A percentile compares a stretch with the other conserved stretches of the same genome.
These are phyloP conservation scores for Sternotherus odoratus DNA, from an alignment of 2,797 vertebrate species.

Conservation along the genomic window DNA sequence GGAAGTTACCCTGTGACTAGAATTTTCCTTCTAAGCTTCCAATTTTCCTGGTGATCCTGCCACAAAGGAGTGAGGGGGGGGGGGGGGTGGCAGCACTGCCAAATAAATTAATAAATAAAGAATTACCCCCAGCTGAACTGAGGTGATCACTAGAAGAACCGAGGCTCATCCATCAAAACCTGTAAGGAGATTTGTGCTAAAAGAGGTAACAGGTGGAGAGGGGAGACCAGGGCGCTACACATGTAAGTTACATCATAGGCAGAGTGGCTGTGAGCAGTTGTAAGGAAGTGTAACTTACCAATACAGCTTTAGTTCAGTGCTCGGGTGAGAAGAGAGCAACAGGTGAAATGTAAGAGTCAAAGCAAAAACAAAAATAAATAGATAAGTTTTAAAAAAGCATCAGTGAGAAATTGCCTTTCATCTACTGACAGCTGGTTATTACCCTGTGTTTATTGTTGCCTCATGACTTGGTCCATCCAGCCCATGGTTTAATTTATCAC, in stretches of 20 bases:
- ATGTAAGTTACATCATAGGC: accelerated
- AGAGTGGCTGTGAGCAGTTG: neutral
- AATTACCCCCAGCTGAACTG: no score
- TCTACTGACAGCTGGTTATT: neutral
- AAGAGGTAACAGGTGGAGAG: no score
- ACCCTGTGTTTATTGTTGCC: neutral
- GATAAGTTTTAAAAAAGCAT: neutral
- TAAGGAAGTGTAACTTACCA: accelerated
- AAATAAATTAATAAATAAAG: no score
- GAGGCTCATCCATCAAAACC: no score
- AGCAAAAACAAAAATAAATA: neutral
- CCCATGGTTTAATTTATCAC: neutral
- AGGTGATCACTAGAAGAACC: no score
- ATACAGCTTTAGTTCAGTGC: neutral
- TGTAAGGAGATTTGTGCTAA: no score
- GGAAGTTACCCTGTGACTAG: no score
- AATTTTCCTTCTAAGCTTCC: no score
- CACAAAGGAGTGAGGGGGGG: no score
- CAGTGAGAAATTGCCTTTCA: neutral
- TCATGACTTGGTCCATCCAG: neutral
- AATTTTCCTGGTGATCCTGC: no score
- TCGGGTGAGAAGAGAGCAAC: neutral
- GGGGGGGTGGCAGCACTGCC: no score
- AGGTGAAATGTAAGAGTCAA: neutral
- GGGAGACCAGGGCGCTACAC: neutral